Conservation (phyloP, 2,113 vertebrate species). For the Gasterosteus nipponicus region DNA sequence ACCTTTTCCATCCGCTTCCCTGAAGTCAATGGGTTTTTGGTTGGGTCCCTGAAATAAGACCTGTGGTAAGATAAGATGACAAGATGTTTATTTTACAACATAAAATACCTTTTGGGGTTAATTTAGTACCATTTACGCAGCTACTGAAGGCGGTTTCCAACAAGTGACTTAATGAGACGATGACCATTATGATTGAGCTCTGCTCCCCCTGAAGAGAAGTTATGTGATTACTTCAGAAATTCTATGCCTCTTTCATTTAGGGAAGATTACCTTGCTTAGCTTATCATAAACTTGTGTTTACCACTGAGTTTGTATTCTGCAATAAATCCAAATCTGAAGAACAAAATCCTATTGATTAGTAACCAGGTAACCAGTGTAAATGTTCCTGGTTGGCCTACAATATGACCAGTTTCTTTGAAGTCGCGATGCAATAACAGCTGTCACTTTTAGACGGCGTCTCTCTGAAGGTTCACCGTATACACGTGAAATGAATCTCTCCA, state of each 20-base stretch:
- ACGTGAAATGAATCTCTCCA: too few relatives aligned
- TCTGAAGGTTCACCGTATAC: background rate
- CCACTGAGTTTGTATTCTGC: background rate
- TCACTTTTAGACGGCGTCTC: background rate
- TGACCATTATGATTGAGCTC: background rate
- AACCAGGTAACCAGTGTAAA: background rate
- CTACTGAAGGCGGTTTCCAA: background rate
- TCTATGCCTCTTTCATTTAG: background rate
- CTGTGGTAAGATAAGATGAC: background rate
- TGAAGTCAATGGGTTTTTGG: background rate
- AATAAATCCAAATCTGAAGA: background rate
- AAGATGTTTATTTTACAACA: background rate
- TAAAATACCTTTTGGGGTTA: background rate
- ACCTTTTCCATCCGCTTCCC: background rate
- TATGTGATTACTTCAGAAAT: background rate
- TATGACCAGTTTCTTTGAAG: background rate
- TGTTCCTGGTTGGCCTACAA: too few relatives aligned
- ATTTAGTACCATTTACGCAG: too few relatives aligned
- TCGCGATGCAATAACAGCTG: background rate
- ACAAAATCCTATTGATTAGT: background rate
- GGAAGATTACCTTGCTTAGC: background rate
- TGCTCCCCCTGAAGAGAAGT: background rate
- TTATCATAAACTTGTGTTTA: background rate
- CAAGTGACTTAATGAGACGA: background rate
- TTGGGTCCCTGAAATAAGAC: background rate